phyloP scores from a whole-genome alignment of 2,888 invertebrate species.

The Ophion ventricosus region DNA sequence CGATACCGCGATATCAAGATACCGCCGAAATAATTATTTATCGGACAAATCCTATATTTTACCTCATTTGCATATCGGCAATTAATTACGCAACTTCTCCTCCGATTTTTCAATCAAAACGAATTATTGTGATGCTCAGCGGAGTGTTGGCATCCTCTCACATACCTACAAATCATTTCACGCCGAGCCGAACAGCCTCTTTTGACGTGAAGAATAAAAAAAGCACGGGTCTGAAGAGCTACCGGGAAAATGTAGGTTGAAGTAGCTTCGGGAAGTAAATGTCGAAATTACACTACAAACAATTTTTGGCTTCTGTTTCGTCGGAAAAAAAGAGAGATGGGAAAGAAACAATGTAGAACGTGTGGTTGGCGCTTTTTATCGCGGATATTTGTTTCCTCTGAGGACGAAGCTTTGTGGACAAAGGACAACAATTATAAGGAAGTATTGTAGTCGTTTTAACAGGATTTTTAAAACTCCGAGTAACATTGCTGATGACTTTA shows the following conservation, averaged over 20 bases:
- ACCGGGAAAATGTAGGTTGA: background rate
- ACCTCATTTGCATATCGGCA: no score
- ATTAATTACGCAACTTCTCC: no score
- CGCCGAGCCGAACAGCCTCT: background rate
- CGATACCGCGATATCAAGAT: no score
- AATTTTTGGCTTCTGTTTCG: background rate
- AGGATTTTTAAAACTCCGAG: background rate
- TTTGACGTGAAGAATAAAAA: background rate
- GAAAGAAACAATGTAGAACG: background rate
- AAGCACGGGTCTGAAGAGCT: background rate
- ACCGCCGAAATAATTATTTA: no score
- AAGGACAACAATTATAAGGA: no score
- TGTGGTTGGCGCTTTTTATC: no score
- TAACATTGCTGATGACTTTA: background rate
- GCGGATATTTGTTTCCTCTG: no score
- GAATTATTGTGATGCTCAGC: constrained; percentile 34
- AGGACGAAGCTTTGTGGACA: no score
- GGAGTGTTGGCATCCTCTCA: constrained; percentile 38
- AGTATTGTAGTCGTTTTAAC: no score
- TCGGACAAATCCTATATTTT: no score
- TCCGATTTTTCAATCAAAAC: no score
- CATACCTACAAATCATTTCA: constrained; percentile 9
- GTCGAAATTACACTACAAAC: background rate
- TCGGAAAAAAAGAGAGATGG: background rate
- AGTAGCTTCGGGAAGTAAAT: background rate